Conservation (phyloP, 2,113 vertebrate species). For the Hemicordylus capensis region DNA sequence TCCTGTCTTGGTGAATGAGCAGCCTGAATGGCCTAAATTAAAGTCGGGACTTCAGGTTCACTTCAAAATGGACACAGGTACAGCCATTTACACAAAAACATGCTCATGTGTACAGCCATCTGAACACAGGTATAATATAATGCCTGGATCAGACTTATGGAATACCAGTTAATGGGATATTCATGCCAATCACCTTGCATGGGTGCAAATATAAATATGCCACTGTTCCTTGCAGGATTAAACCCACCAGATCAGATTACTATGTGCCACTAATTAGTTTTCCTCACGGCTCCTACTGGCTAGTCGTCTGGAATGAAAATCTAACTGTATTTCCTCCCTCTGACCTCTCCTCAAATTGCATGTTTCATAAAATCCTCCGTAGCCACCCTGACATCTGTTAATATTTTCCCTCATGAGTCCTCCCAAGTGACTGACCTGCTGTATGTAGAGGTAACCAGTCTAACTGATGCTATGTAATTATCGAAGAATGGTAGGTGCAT, state of each 20-base stretch:
- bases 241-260: background rate
- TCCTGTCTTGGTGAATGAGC: no score
- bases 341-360: background rate
- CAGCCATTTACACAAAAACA: no score
- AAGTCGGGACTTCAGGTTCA: no score
- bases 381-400: conserved; percentile 23
- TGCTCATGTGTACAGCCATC: no score
- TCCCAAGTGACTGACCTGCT: background rate
- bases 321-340: background rate
- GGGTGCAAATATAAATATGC: background rate
- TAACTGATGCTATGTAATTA: conserved; percentile 24
- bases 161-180: background rate
- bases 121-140: no score
- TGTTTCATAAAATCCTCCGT: background rate
- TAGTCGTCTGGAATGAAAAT: background rate
- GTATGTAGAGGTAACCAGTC: background rate
- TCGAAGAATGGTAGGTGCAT: conserved; percentile 1
- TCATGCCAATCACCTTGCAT: background rate
- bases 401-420: conserved; percentile 12
- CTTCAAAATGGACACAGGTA: no score
- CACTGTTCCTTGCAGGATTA: background rate
- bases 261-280: background rate
- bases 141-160: no score
- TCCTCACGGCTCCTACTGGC: background rate
- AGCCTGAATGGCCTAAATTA: no score